A percentile compares a stretch with the other conserved stretches of the same genome.
These are phyloP conservation scores for Graptemys geographica DNA, from an alignment of 2,797 vertebrate genomes.

Conservation along the genomic window DNA sequence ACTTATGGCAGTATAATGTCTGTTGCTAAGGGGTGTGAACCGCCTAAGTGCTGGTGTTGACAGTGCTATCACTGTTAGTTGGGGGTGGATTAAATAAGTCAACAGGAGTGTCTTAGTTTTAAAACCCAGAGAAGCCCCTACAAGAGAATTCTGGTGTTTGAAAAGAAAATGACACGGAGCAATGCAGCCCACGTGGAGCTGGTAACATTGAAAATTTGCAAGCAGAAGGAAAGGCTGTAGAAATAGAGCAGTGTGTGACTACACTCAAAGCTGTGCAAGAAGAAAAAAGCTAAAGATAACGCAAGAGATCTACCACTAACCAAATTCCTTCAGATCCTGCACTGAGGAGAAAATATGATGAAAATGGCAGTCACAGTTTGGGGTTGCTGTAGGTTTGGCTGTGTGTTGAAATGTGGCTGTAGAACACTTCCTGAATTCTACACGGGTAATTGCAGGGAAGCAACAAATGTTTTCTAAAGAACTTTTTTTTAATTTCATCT, in stretches of 20 bases:
- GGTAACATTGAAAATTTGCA: not conserved
- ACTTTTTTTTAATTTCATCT: not conserved
- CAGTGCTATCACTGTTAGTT: not conserved
- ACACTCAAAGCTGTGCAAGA: not conserved
- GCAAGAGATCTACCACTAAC: too few species aligned
- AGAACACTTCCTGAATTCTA: too few species aligned
- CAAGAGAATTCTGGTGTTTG: not conserved
- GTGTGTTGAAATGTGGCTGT: not conserved
- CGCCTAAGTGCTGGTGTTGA: not conserved
- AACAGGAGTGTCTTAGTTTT: too few species aligned
- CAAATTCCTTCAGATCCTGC: too few species aligned
- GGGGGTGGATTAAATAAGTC: not conserved
- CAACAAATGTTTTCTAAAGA: not conserved
- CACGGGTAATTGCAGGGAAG: too few species aligned
- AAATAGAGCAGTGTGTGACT: not conserved
- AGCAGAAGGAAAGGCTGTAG: not conserved
- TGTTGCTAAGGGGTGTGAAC: not conserved
- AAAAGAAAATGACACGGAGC: too few species aligned
- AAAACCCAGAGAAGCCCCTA: not conserved
- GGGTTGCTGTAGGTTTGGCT: not conserved
- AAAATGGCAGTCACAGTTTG: not conserved
- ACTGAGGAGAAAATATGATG: not conserved
- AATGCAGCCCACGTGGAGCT: not conserved
- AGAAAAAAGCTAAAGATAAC: not conserved
- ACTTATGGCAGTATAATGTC: fast-evolving